These are phyloP conservation scores for Triplophysa rosa DNA, from an alignment of 2,113 vertebrate genomes.

Conservation along the genomic window DNA sequence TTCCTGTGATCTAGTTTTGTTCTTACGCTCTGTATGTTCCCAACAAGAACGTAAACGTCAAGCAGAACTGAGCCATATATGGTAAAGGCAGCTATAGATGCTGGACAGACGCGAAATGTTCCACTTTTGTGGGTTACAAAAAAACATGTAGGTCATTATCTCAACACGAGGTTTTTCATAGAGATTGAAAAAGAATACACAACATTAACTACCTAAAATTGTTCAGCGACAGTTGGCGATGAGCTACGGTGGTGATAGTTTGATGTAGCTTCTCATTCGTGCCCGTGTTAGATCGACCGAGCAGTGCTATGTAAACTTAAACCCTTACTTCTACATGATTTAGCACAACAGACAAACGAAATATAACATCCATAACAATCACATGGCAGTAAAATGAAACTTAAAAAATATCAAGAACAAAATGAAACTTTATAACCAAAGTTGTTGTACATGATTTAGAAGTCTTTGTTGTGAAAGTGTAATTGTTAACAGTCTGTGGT, in stretches of 20 bases:
- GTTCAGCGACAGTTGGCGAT: too few relatives aligned
- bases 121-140: background rate
- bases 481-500: constrained; percentile 53
- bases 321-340: background rate
- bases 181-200: background rate
- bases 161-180: background rate
- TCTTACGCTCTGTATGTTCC: background rate
- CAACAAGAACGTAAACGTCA: background rate
- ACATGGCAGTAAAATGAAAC: too few relatives aligned
- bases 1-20: constrained; percentile 20
- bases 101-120: background rate
- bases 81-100: constrained; percentile 1
- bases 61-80: constrained; percentile 15
- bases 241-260: background rate
- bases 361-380: too few relatives aligned
- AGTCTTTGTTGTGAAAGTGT: constrained; percentile 3
- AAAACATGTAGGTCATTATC: background rate
- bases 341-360: too few relatives aligned
- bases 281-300: background rate
- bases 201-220: too few relatives aligned
- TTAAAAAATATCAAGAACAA: too few relatives aligned
- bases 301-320: background rate
- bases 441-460: background rate
- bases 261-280: background rate
- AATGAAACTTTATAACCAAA: background rate